These are phyloP conservation scores for Scomberomorus guttatus DNA, from an alignment of 2,797 vertebrate genomes.

Conservation along the genomic window DNA sequence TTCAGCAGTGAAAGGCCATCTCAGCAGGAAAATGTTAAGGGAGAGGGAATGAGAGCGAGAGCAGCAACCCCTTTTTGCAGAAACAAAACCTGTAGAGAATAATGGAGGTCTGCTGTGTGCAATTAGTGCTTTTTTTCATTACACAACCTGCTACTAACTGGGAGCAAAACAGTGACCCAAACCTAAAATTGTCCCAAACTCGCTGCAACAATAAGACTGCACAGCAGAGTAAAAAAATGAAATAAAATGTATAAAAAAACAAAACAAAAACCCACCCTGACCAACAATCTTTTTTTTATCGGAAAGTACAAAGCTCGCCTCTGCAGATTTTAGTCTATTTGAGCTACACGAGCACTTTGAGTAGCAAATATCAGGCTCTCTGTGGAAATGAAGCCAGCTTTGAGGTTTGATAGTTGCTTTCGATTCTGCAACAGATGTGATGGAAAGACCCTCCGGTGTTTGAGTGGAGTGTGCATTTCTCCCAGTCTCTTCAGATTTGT, in stretches of 20 bases:
- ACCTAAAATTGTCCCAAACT: background rate
- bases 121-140: slow-evolving; percentile 62
- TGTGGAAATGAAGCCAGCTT: slow-evolving; percentile 25
- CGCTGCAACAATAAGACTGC: background rate
- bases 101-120: slow-evolving; percentile 41
- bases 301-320: slow-evolving; percentile 6
- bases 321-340: slow-evolving; percentile 30
- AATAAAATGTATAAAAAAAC: background rate
- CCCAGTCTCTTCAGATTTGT: background rate
- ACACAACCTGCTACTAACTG: slow-evolving; percentile 42
- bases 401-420: slow-evolving; percentile 26
- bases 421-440: slow-evolving; percentile 20
- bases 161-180: slow-evolving; percentile 15
- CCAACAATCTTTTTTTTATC: background rate
- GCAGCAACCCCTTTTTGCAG: slow-evolving; percentile 12
- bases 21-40: slow-evolving; percentile 58
- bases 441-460: slow-evolving; percentile 11
- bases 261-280: background rate
- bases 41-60: background rate
- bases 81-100: slow-evolving; percentile 42
- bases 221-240: background rate
- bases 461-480: slow-evolving; percentile 10
- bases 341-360: slow-evolving; percentile 8
- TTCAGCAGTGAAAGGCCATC: slow-evolving; percentile 62
- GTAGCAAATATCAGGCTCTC: slow-evolving; percentile 14